phyloP scores from a whole-genome alignment of 1,140 invertebrate genomes.

The Drosophila bocqueti region DNA sequence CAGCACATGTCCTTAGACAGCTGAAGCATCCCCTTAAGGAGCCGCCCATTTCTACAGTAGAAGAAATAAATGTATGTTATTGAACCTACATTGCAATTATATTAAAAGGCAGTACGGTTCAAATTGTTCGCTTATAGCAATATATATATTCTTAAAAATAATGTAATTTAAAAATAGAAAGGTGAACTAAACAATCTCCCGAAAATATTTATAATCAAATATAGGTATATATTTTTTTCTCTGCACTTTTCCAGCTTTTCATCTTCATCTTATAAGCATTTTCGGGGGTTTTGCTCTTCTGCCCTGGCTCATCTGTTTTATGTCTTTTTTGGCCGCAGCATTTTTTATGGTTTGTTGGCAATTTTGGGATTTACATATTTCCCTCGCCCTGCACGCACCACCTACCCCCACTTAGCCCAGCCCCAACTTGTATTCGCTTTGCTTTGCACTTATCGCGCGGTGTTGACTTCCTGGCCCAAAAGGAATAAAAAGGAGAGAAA shows the following conservation, averaged over 20 bases:
- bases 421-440: slow-evolving; percentile 26
- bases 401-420: background rate
- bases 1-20: slow-evolving; percentile 48
- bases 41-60: slow-evolving; percentile 2
- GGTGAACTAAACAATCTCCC: background rate
- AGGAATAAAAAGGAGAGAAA: slow-evolving; percentile 30
- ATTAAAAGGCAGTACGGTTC: background rate
- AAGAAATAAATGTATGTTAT: background rate
- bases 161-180: background rate
- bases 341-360: slow-evolving; percentile 65
- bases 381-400: background rate
- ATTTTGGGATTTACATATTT: slow-evolving; percentile 70
- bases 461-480: slow-evolving; percentile 53
- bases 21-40: slow-evolving; percentile 33
- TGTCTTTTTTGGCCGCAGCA: slow-evolving; percentile 54
- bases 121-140: no score
- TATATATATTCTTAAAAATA: background rate
- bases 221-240: background rate
- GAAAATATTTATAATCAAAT: background rate
- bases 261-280: slow-evolving; percentile 55
- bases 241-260: slow-evolving; percentile 24
- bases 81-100: background rate
- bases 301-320: slow-evolving; percentile 60
- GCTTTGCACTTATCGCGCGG: slow-evolving; percentile 56
- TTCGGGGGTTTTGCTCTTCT: slow-evolving; percentile 20